These are phyloP conservation scores for Eupithecia inturbata DNA, from an alignment of 2,888 invertebrate species.

Conservation along the genomic window DNA sequence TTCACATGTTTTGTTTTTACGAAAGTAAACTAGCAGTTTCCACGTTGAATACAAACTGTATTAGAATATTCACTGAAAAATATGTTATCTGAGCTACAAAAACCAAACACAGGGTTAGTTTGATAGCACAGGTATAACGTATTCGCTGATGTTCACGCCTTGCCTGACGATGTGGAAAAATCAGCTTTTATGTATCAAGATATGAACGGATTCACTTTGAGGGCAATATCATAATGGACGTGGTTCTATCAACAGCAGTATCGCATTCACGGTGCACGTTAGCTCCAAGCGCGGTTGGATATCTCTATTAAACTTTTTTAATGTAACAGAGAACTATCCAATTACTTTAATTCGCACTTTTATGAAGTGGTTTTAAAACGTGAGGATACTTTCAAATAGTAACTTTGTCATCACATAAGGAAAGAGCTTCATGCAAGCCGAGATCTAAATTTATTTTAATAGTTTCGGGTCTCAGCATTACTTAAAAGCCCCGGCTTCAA, in stretches of 20 bases:
- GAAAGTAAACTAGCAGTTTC: not conserved
- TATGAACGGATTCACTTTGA: constrained; percentile 78
- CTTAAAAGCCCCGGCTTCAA: constrained; percentile 55
- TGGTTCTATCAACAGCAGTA: constrained; percentile 68
- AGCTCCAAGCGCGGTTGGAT: constrained; percentile 64
- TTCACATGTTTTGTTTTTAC: not conserved
- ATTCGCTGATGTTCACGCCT: constrained; percentile 61
- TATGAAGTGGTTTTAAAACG: constrained; percentile 25
- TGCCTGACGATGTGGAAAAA: constrained; percentile 64
- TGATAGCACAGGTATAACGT: constrained; percentile 44
- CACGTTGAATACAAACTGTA: not conserved
- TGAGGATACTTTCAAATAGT: constrained; percentile 23
- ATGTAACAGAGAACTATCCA: constrained; percentile 45
- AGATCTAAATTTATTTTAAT: constrained; percentile 48
- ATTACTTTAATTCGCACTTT: constrained; percentile 32
- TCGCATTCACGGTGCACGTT: constrained; percentile 64
- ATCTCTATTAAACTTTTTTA: constrained; percentile 60
- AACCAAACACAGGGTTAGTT: constrained; percentile 27
- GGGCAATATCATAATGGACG: constrained; percentile 82
- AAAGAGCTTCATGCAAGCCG: constrained; percentile 27
- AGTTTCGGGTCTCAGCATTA: constrained; percentile 55
- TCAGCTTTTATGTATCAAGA: constrained; percentile 64
- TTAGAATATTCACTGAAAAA: constrained; percentile 9
- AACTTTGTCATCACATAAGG: constrained; percentile 11
- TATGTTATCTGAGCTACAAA: constrained; percentile 18